Evolutionary conservation across 2,797 vertebrate species (phyloP).

Genomic region (Gadopsis bispinosus): DNA sequence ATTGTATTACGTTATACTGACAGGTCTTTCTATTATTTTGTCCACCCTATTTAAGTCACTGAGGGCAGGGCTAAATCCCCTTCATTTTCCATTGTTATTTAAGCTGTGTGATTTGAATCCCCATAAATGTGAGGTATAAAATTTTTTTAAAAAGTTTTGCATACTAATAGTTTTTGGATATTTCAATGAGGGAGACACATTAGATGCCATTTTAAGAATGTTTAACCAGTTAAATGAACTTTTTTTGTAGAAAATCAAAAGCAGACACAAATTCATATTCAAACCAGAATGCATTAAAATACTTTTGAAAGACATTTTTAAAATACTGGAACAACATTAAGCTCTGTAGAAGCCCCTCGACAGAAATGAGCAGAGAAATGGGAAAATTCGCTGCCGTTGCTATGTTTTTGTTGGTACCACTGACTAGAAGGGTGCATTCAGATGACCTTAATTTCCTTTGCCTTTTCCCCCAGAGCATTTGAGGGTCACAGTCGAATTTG

Average conservation of each 20-base stretch:
- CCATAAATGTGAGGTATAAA: too few species aligned
- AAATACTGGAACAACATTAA: background rate
- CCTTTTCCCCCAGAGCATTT: conserved; percentile 21
- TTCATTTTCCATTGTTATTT: too few species aligned
- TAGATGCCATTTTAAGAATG: background rate
- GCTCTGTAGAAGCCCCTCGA: background rate
- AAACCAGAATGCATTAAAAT: background rate
- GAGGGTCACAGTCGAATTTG: conserved; percentile 45
- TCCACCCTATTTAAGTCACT: too few species aligned
- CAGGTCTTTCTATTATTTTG: too few species aligned
- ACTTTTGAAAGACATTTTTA: background rate
- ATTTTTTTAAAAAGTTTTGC: too few species aligned
- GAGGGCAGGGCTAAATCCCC: too few species aligned
- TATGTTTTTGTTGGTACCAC: conserved; percentile 51
- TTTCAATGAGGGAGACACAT: background rate
- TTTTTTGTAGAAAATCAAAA: background rate
- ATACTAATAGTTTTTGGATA: background rate
- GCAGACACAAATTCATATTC: background rate
- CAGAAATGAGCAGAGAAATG: background rate
- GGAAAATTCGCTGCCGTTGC: conserved; percentile 2
- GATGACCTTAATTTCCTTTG: conserved; percentile 64
- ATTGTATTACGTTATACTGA: too few species aligned
- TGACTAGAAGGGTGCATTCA: conserved; percentile 24
- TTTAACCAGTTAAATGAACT: background rate
- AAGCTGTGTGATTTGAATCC: too few species aligned